phyloP scores from a whole-genome alignment of 2,113 vertebrate species.

The Atrichornis clamosus region DNA sequence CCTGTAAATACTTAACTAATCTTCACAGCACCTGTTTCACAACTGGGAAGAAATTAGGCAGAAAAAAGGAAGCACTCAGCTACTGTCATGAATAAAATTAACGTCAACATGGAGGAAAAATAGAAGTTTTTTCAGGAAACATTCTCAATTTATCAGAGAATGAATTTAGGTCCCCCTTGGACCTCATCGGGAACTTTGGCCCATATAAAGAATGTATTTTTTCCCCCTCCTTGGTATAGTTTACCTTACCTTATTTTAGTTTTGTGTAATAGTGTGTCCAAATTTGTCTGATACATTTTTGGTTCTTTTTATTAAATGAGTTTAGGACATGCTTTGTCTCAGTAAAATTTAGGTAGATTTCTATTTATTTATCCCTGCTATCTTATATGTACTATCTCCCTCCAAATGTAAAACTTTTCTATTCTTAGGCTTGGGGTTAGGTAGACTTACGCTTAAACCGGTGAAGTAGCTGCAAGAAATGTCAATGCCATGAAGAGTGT shows the following conservation, averaged over 20 bases:
- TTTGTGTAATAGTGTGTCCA: not conserved
- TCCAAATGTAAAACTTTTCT: not conserved
- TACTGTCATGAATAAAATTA: not conserved
- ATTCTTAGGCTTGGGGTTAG: not conserved
- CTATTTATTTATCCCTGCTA: not conserved
- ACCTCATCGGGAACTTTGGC: not conserved
- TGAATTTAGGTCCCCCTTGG: not conserved
- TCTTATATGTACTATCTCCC: not conserved
- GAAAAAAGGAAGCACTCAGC: not conserved
- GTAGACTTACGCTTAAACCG: not conserved
- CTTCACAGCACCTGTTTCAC: not conserved
- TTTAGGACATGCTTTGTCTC: not conserved
- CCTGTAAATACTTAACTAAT: not conserved
- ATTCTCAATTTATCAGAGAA: not conserved
- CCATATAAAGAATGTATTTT: not conserved
- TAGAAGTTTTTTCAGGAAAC: not conserved
- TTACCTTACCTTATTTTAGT: not conserved
- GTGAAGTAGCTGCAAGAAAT: not conserved
- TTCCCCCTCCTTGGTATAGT: accelerated
- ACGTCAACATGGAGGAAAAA: not conserved
- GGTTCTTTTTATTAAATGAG: not conserved
- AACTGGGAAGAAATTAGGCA: not conserved
- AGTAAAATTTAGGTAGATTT: not conserved
- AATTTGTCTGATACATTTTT: not conserved
- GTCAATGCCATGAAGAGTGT: not conserved